Percentiles rank a stretch among this genome's conserved stretches.
These are phyloP conservation scores for Lophotis ruficrista DNA, from an alignment of 2,113 vertebrate species.

Conservation along the genomic window DNA sequence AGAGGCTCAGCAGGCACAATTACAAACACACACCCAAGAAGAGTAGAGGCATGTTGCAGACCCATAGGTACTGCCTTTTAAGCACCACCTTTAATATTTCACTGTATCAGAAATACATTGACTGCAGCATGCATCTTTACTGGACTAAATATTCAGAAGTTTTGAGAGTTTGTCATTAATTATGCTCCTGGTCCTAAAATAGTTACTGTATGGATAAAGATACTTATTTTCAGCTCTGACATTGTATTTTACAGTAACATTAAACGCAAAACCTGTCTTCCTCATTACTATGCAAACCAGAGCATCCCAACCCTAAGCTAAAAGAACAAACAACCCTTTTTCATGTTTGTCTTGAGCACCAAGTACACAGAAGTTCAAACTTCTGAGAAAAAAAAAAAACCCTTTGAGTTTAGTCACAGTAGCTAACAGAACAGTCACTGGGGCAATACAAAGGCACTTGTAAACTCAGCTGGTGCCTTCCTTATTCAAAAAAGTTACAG, in stretches of 20 bases:
- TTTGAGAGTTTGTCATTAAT: neutral
- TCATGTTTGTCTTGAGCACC: neutral
- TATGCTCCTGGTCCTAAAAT: neutral
- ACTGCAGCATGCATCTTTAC: neutral
- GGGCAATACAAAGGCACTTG: neutral
- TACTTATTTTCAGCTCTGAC: neutral
- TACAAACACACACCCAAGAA: neutral
- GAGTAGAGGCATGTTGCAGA: fast-evolving
- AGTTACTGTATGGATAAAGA: neutral
- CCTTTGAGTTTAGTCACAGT: neutral
- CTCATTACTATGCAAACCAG: neutral
- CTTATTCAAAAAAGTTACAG: neutral
- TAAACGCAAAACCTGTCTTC: neutral
- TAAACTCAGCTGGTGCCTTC: neutral
- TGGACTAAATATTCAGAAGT: neutral
- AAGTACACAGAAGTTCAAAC: neutral
- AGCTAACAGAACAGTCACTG: neutral
- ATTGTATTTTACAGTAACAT: neutral
- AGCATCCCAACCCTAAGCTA: neutral
- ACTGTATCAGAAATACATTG: neutral
- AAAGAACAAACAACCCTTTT: neutral
- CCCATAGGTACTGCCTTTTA: neutral
- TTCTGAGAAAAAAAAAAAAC: neutral
- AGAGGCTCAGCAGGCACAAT: neutral
- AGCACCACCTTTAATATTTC: neutral